These are phyloP conservation scores for Conistra vaccinii DNA, from an alignment of 2,888 invertebrate species.

Conservation along the genomic window DNA sequence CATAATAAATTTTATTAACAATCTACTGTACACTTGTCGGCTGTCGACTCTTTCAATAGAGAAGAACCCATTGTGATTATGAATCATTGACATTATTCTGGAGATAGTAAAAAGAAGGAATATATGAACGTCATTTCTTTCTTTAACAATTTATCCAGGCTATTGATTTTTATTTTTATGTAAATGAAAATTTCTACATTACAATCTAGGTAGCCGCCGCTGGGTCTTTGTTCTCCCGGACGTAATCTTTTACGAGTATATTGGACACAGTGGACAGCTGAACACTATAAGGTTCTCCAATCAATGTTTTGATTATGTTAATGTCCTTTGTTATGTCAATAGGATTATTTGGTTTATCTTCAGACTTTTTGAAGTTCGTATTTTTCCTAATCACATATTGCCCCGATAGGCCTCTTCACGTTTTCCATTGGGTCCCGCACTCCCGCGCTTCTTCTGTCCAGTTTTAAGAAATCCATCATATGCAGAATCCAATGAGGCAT, in stretches of 20 bases:
- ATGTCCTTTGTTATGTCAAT: conserved; percentile 20
- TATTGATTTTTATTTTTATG: conserved; percentile 35
- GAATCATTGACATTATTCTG: conserved; percentile 26
- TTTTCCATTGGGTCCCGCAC: neutral
- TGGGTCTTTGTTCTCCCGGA: conserved; percentile 32
- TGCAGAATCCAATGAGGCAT: neutral
- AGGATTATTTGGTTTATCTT: conserved; percentile 9
- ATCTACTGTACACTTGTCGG: conserved; percentile 42
- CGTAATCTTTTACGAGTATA: conserved; percentile 38
- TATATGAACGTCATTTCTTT: conserved; percentile 25
- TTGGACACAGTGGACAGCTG: conserved; percentile 12
- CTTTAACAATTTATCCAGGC: conserved; percentile 16
- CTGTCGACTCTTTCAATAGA: conserved; percentile 24
- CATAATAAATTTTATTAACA: conserved; percentile 61
- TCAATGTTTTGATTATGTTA: conserved; percentile 32
- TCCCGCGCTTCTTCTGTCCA: neutral
- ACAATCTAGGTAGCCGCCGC: conserved; percentile 14
- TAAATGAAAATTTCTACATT: conserved; percentile 19
- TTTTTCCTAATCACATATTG: neutral
- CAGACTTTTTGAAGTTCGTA: neutral
- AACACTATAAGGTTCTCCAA: conserved; percentile 14
- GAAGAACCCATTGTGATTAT: conserved; percentile 27
- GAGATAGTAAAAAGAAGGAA: conserved; percentile 9
- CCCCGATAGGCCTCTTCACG: neutral
- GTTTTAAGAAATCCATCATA: neutral